These are phyloP conservation scores for Mustela lutreola DNA, from an alignment of 2,113 vertebrate species.

Conservation along the genomic window DNA sequence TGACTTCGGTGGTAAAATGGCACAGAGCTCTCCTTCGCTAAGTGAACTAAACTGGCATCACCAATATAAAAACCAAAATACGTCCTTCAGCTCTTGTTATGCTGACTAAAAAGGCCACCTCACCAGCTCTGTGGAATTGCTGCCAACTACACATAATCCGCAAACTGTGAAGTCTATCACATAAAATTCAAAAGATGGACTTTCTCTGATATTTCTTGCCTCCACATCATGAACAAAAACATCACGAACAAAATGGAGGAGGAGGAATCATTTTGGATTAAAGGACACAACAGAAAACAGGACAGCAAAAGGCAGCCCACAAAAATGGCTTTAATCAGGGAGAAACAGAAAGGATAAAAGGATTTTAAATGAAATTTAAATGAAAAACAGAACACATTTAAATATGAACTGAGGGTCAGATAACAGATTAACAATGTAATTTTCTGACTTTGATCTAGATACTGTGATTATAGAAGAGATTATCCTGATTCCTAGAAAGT, in stretches of 20 bases:
- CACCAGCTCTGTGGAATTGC: neutral
- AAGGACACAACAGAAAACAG: neutral
- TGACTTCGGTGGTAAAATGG: neutral
- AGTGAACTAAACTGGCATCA: neutral
- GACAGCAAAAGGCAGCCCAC: neutral
- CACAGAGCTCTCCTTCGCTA: neutral
- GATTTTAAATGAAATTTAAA: too few relatives aligned
- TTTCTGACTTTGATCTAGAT: neutral
- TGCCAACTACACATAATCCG: neutral
- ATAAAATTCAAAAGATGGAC: neutral
- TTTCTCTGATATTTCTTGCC: neutral
- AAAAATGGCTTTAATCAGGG: neutral
- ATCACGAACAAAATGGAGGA: neutral
- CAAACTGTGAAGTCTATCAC: neutral
- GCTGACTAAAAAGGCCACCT: neutral
- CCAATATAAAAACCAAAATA: neutral
- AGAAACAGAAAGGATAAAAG: too few relatives aligned
- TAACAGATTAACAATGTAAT: neutral
- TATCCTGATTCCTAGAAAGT: neutral
- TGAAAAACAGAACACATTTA: neutral
- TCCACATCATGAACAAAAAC: neutral
- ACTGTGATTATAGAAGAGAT: neutral
- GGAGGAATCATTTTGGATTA: neutral
- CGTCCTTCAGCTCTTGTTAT: neutral
- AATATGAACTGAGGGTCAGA: neutral